Base-by-base conservation (phyloP, 2,888 invertebrate species). In the Drosophila quinaria region DNA sequence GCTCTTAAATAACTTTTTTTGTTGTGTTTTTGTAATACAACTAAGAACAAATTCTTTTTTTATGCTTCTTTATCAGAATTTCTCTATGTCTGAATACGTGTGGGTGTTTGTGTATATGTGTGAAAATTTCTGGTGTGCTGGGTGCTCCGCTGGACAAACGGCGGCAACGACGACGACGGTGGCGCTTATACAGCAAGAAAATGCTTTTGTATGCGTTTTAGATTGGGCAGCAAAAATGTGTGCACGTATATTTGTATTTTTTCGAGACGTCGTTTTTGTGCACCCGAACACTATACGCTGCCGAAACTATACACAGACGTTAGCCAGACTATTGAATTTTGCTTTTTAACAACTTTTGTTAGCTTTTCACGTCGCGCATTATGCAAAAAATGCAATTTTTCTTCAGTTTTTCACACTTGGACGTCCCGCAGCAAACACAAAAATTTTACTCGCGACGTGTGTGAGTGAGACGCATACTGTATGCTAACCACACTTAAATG, bases 351-450 rank as follows among this genome's bases (percentile, higher is more conserved):
- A 76, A 89, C 70, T 90, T 91, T 89, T 83, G 80, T 80, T 84
- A 87, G 84, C 89, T 90, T 90, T 87, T 80, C 80, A 76, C 86
- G 78, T 80, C 90, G 81, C 80, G 80, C 91, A 91, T 90, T 86
- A 90, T 91, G 90, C 81, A 86, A 89, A 91, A 91, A 81, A 80
- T 80, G 78, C 83, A 83, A 89, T 87, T 90, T 89, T 89, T 89
- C 80, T 72, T 71, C 66, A 81, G 86, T 70, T 85, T 89, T 84
- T 89, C 87, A 81, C 89, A 87, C 84, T 86, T 77, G 61, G 64
- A 81, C 81, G 86, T 81, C 84, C 77, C 72, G 75, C 84, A 84
- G 74, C 80, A 81, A 80, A 83, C 79, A 86, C 81, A 89, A 79
- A 84, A 74, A 63, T 90, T 87, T 87, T 88, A 81, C 83, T 91